Conservation (phyloP, 2,113 vertebrate species). For the Pelobates fuscus region DNA sequence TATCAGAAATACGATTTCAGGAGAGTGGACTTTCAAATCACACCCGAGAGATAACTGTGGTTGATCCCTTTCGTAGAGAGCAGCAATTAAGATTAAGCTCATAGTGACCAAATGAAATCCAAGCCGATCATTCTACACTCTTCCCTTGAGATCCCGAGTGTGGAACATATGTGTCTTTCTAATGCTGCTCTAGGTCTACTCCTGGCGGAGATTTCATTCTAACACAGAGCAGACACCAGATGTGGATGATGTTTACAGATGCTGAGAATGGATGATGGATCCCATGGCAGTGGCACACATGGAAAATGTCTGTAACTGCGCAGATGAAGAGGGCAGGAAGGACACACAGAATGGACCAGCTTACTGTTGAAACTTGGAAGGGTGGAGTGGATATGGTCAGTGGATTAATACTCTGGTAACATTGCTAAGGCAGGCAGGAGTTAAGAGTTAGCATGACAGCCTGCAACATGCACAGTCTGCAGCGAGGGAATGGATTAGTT, state of each 20-base stretch:
- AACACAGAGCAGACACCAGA: no score
- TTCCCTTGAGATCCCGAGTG: no score
- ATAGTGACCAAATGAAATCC: no score
- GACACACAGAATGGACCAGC: constrained; percentile 60
- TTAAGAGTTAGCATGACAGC: constrained; percentile 34
- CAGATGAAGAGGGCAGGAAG: constrained; percentile 62
- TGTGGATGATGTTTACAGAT: neutral
- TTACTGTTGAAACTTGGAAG: constrained; percentile 40
- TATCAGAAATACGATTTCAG: no score
- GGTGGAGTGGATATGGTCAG: constrained; percentile 30
- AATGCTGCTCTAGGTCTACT: no score
- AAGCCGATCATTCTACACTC: no score
- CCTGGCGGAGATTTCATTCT: no score
- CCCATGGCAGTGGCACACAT: constrained; percentile 47
- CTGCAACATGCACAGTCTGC: constrained; percentile 56
- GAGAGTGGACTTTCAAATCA: no score
- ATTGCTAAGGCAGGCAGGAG: constrained; percentile 4
- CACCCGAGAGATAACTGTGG: no score
- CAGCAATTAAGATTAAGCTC: no score
- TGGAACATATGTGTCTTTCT: no score
- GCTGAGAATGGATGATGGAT: neutral
- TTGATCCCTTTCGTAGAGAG: no score
- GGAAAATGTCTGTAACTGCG: constrained; percentile 69
- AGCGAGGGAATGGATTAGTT: constrained; percentile 3
- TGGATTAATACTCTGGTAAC: constrained; percentile 47